Percentiles rank a stretch among this genome's conserved stretches.
Conservation (phyloP, 2,888 invertebrate species). For the Melanotus villosus region DNA sequence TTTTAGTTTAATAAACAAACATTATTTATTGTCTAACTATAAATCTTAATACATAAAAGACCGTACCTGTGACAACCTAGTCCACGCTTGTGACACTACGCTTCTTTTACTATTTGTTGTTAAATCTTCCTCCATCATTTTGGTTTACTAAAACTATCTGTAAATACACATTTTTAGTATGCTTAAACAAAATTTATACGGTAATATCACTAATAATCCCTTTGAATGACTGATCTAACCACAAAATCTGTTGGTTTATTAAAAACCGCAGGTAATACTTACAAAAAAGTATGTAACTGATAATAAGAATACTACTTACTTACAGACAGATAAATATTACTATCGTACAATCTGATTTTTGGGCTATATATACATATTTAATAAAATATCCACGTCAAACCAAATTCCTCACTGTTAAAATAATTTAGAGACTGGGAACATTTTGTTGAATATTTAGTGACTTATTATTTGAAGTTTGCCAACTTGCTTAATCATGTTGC, state of each 20-base stretch:
- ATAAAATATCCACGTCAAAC: constrained; percentile 58
- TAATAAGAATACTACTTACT: constrained; percentile 12
- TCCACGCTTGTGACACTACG: constrained; percentile 77
- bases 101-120: constrained; percentile 74
- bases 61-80: constrained; percentile 80
- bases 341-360: constrained; percentile 36
- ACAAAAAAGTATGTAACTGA: background rate
- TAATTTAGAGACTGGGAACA: constrained; percentile 10
- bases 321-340: constrained; percentile 22
- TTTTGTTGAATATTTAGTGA: background rate
- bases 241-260: background rate
- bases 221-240: background rate
- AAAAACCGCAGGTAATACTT: background rate
- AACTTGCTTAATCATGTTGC: background rate
- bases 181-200: background rate
- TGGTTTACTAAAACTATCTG: constrained; percentile 36
- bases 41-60: too few relatives aligned
- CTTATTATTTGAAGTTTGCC: background rate
- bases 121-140: constrained; percentile 81
- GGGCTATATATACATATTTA: constrained; percentile 51
- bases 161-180: constrained; percentile 1
- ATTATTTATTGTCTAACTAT: too few relatives aligned
- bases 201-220: background rate
- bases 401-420: constrained; percentile 12
- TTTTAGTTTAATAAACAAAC: too few relatives aligned